These are phyloP conservation scores for Sclerodermus sp. DNA, from an alignment of 2,888 invertebrate species.

Conservation along the genomic window DNA sequence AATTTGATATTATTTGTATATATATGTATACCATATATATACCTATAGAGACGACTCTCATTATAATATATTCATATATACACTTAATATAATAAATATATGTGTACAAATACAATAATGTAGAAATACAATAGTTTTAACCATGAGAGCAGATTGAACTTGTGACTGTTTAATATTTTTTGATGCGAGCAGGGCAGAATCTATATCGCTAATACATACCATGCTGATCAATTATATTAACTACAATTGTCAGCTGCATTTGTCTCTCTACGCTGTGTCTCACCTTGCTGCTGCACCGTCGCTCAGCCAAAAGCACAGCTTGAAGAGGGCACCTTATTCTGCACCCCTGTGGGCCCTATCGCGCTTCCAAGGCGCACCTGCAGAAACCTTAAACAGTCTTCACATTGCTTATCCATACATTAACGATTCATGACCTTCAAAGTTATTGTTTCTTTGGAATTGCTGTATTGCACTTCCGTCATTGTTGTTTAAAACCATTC, in stretches of 20 bases:
- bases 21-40: no score
- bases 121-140: no score
- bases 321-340: constrained; percentile 41
- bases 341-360: constrained; percentile 39
- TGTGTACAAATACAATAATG: no score
- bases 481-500: constrained; percentile 15
- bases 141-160: neutral
- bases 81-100: no score
- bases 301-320: constrained; percentile 41
- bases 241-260: constrained; percentile 49
- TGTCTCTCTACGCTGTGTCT: constrained; percentile 56
- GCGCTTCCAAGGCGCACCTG: constrained; percentile 49
- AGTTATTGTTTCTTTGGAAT: constrained; percentile 14
- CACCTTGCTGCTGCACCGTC: constrained; percentile 53
- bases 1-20: no score
- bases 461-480: constrained; percentile 14
- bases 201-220: constrained; percentile 49
- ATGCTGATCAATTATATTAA: constrained; percentile 45
- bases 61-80: no score
- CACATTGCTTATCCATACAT: constrained; percentile 52
- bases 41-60: no score
- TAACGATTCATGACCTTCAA: constrained; percentile 23
- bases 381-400: constrained; percentile 57
- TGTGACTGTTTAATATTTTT: neutral
- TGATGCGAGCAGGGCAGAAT: constrained; percentile 15